Conservation (phyloP, 2,888 invertebrate genomes). For the Girardia tigrina region DNA sequence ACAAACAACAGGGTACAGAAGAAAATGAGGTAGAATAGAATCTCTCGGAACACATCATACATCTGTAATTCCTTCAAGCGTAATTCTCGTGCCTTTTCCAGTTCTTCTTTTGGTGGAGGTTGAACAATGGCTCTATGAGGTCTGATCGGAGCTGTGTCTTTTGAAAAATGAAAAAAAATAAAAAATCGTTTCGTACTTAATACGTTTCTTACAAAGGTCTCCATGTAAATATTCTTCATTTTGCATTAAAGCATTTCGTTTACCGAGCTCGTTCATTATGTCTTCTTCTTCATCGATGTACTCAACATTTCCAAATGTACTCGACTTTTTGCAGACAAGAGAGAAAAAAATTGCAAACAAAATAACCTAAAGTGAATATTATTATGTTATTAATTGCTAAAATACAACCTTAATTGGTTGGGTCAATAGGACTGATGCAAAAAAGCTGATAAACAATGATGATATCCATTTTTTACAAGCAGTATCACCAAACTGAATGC, state of each 20-base stretch:
- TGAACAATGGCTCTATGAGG: conserved; percentile 29
- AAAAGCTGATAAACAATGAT: conserved; percentile 51
- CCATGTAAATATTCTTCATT: conserved; percentile 34
- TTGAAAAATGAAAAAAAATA: neutral
- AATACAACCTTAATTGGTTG: conserved; percentile 52
- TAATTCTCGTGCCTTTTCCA: conserved; percentile 46
- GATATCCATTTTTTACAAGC: conserved; percentile 53
- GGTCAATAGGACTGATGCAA: conserved; percentile 51
- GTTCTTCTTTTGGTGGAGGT: conserved; percentile 46
- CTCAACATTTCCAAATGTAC: conserved; percentile 40
- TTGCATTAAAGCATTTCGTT: conserved; percentile 19
- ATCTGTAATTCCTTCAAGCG: conserved; percentile 52
- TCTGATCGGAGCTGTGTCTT: conserved; percentile 24
- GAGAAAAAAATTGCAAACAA: conserved; percentile 47
- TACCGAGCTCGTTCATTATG: conserved; percentile 37
- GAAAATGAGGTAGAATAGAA: conserved; percentile 51
- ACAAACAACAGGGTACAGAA: conserved; percentile 51
- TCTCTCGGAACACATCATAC: conserved; percentile 51
- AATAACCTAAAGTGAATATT: conserved; percentile 42
- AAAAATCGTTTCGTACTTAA: neutral
- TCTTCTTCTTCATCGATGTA: conserved; percentile 41
- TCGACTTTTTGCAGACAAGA: conserved; percentile 44
- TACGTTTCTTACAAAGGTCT: conserved; percentile 12
- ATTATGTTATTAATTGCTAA: neutral
- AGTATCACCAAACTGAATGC: conserved; percentile 51